Base-by-base conservation (phyloP, 2,888 invertebrate species). In the Chrysomela aeneicollis region DNA sequence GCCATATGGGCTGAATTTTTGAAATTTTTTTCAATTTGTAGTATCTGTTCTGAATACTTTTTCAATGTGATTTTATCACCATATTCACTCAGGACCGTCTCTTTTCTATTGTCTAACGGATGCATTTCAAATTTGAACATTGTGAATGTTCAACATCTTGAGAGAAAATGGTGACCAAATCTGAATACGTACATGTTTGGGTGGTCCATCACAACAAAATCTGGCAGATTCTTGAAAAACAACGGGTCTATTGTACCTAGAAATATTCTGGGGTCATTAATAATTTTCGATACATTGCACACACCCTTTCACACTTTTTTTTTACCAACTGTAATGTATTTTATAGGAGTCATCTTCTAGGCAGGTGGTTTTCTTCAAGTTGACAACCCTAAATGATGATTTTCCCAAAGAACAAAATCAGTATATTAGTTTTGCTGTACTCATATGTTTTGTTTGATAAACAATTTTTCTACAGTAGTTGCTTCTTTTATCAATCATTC, bases 211-310 rank as follows among this genome's bases (percentile, higher is more conserved):
- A 77, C 77, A 77, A 76, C 69, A 74, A 72, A 66, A 70, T 66
- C 74, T 72, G 77, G 77, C 66, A 75, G 77, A 74, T 77, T 79
- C 81, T 80, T 81, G 80, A 78, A 79, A 79, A 78, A 79, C 78
- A 80, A 82, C 78, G 79, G 79, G 81, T 79, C 80, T 52, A 80
- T 82, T 76, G 83, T 82, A 86, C 86, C 87, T 87, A 86, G 85
- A 87, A 87, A 86, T 86, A 86, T 84, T 84, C 86, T 87, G 85
- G 85, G 85, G 85, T 84, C 83, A 86, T 87, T 87, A 87, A 86
- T 86, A 86, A 83, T 84, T 85, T 85, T 85, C 83, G 82, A 81
- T 79, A 80, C 82, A 80, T 79, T 77, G 81, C 84, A 83, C 81
- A 81, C 84, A 77, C 80, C 77, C 83, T 80, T 81, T 82, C 84